phyloP scores from a whole-genome alignment of 2,888 invertebrate species.

The Ectropis crepuscularia region DNA sequence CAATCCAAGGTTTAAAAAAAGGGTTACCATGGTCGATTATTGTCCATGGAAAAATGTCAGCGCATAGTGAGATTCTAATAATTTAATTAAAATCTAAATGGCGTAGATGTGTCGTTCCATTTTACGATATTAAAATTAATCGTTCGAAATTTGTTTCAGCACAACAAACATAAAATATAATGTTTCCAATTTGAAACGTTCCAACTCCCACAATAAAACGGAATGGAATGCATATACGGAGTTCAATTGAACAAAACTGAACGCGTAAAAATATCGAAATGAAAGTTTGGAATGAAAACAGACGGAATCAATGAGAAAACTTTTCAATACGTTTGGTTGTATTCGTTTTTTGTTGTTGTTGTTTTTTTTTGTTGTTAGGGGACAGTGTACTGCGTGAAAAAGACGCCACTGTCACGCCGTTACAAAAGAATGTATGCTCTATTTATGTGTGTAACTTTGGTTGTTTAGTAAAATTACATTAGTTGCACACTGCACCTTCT shows the following conservation, averaged over 20 bases:
- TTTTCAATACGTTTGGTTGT: conserved; percentile 16
- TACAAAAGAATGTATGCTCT: too few species aligned
- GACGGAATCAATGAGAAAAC: conserved; percentile 20
- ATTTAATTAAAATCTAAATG: too few species aligned
- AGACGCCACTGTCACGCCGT: too few species aligned
- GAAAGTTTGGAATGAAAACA: conserved; percentile 27
- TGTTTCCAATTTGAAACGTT: conserved; percentile 14
- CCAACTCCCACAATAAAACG: conserved; percentile 14
- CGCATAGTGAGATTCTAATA: too few species aligned
- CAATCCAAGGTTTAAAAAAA: too few species aligned
- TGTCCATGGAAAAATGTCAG: too few species aligned
- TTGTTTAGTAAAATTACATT: too few species aligned
- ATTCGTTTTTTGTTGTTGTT: background rate
- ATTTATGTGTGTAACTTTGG: too few species aligned
- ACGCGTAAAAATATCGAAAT: conserved; percentile 20
- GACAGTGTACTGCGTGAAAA: too few species aligned
- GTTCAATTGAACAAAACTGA: conserved; percentile 16
- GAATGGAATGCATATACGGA: conserved; percentile 16
- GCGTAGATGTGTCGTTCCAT: background rate
- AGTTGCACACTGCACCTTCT: too few species aligned
- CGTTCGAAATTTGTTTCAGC: conserved; percentile 7
- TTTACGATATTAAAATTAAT: conserved; percentile 1
- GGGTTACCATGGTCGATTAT: too few species aligned
- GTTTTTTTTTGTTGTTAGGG: conserved; percentile 4
- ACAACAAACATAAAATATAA: conserved; percentile 14